Evolutionary conservation across 2,888 invertebrate species (phyloP).

Genomic region (Bimastos eiseni): DNA sequence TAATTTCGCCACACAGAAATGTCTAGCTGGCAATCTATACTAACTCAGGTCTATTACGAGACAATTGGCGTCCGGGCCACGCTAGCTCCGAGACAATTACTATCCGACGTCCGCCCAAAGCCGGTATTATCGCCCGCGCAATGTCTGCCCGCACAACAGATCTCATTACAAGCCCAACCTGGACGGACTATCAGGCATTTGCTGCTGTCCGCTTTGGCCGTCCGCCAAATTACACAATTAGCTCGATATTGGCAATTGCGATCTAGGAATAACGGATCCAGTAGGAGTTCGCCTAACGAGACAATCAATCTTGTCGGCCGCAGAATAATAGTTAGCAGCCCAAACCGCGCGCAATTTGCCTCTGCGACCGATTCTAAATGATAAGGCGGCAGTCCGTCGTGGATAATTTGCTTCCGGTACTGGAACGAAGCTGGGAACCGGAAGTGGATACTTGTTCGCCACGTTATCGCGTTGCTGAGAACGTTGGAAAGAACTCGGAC

Average conservation of each 20-base stretch:
- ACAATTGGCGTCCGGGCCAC: not conserved
- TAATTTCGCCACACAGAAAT: not conserved
- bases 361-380: not conserved
- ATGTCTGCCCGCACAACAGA: not conserved
- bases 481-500: not conserved
- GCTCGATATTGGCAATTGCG: constrained; percentile 19
- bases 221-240: constrained; percentile 14
- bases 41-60: not conserved
- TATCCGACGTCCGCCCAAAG: not conserved
- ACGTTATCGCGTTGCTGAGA: not conserved
- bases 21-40: not conserved
- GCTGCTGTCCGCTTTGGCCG: not conserved
- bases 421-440: constrained; percentile 4
- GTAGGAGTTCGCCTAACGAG: not conserved
- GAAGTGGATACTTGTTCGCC: not conserved
- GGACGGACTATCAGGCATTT: not conserved
- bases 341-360: not conserved
- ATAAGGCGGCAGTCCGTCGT: not conserved
- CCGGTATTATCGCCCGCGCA: not conserved
- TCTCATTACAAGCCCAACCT: not conserved
- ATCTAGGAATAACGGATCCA: not conserved
- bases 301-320: constrained; percentile 3
- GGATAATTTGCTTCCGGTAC: constrained; percentile 5
- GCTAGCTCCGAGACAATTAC: not conserved
- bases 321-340: not conserved